These are phyloP conservation scores for Pipistrellus kuhlii DNA, from an alignment of 2,797 vertebrate species.

Conservation along the genomic window DNA sequence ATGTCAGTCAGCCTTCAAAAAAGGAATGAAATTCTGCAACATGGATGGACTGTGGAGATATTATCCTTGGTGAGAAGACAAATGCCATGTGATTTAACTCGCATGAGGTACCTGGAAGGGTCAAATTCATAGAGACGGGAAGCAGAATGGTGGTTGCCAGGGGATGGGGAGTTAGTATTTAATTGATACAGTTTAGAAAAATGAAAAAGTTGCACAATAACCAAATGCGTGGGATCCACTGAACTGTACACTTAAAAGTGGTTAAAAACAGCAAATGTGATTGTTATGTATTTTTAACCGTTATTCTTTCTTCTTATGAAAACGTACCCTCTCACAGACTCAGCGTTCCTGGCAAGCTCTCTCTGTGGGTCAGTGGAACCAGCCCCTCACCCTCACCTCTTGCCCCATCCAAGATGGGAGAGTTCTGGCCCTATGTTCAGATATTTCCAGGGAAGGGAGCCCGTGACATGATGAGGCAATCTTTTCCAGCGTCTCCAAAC, in stretches of 20 bases:
- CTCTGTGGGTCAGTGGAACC: neutral
- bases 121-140: neutral
- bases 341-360: neutral
- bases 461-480: conserved; percentile 67
- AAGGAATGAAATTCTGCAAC: neutral
- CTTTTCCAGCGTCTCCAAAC: conserved; percentile 78
- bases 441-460: conserved; percentile 77
- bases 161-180: neutral
- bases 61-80: neutral
- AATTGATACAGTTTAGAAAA: neutral
- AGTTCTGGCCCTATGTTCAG: conserved; percentile 70
- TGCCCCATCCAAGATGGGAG: neutral
- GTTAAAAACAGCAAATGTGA: neutral
- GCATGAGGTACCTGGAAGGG: neutral
- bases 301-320: neutral
- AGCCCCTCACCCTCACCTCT: neutral
- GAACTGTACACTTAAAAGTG: neutral
- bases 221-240: neutral
- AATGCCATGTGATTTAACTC: neutral
- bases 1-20: neutral
- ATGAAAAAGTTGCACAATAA: neutral
- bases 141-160: neutral
- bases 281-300: neutral
- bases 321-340: neutral
- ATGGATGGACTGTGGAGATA: neutral